Conservation (phyloP, 2,113 vertebrate genomes). For the Coregonus clupeaformis region DNA sequence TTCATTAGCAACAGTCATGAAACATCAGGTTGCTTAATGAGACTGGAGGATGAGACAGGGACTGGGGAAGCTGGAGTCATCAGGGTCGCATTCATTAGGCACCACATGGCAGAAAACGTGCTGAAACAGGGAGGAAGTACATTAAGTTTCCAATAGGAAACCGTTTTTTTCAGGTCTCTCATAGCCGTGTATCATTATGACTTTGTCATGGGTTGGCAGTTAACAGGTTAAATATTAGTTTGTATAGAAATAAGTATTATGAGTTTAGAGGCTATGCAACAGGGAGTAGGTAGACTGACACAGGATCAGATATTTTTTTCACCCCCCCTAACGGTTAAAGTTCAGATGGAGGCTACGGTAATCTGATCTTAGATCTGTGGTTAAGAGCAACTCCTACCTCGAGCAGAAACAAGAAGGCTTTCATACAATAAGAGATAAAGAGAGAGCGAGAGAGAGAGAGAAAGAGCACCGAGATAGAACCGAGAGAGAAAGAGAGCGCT, state of each 20-base stretch:
- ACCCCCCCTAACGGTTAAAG: not conserved
- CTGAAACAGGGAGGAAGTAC: too few species aligned
- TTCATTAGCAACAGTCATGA: conserved; percentile 46
- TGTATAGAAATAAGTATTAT: too few species aligned
- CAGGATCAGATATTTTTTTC: not conserved
- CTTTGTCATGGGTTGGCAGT: conserved; percentile 6
- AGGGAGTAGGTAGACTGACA: not conserved
- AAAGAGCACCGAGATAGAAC: too few species aligned
- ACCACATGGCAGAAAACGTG: too few species aligned
- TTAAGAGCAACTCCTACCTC: conserved; percentile 36
- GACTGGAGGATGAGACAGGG: conserved; percentile 25
- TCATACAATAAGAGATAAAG: not conserved
- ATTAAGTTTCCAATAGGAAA: too few species aligned
- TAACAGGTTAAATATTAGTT: too few species aligned
- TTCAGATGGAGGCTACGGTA: conserved; percentile 18
- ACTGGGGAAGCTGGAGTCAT: conserved; percentile 22
- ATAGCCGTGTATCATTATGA: too few species aligned
- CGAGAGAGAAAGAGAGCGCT: too few species aligned
- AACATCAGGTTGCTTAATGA: conserved; percentile 28
- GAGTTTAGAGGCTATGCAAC: too few species aligned
- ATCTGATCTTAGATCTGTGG: conserved; percentile 56
- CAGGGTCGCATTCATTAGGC: not conserved
- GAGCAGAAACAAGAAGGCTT: not conserved
- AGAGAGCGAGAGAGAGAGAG: too few species aligned
- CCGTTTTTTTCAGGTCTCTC: too few species aligned